These are phyloP conservation scores for Poeciliopsis occidentalis DNA, from an alignment of 2,113 vertebrate genomes.

Conservation along the genomic window DNA sequence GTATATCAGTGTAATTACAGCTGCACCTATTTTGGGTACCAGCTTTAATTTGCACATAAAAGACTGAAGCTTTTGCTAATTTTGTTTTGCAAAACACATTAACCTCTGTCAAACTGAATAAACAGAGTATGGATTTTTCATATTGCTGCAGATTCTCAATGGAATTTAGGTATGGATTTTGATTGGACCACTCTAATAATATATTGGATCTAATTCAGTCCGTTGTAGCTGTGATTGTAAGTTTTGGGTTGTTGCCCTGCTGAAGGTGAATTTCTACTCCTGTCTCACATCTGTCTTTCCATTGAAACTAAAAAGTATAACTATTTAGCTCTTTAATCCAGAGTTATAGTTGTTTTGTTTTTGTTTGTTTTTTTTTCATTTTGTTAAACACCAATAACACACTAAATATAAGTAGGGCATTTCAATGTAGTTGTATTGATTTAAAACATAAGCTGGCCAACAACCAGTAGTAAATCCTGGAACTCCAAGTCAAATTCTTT, in stretches of 20 bases:
- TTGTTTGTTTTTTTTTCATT: no score
- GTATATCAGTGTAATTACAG: no score
- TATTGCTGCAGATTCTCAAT: background rate
- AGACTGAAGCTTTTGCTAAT: no score
- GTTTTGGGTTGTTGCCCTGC: no score
- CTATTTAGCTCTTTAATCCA: background rate
- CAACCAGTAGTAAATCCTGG: background rate
- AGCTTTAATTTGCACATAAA: no score
- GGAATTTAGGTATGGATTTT: background rate
- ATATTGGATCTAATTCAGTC: background rate
- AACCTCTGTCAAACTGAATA: no score
- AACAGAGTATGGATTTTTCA: background rate
- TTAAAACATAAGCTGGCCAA: background rate
- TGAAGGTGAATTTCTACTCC: no score
- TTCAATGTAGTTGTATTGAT: background rate
- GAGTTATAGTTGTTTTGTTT: no score
- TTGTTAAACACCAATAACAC: background rate
- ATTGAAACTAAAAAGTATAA: background rate
- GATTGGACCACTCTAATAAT: background rate
- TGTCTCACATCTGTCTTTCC: background rate
- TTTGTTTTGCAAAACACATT: no score
- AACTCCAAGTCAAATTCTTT: constrained; percentile 23
- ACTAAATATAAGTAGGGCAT: background rate
- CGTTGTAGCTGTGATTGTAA: no score
- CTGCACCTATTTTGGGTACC: no score